Percentiles rank a stretch among this genome's conserved stretches.
phyloP scores from a whole-genome alignment of 2,888 invertebrate genomes.

The Plutella xylostella region DNA sequence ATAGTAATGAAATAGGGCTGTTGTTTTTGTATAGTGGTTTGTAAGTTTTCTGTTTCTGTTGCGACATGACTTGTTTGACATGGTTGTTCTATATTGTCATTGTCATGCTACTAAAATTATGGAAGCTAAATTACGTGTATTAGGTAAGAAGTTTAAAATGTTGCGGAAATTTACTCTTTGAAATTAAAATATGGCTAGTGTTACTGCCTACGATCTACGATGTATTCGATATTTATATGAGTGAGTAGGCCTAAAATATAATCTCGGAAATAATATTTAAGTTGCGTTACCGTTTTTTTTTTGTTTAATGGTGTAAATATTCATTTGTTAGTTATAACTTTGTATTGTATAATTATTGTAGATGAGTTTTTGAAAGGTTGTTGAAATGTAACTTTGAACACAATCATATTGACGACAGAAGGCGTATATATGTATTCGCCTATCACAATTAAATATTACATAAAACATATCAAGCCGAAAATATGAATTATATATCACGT shows the following conservation, averaged over 20 bases:
- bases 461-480: constrained; percentile 59
- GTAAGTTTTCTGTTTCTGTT: constrained; percentile 52
- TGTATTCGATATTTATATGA: constrained; percentile 19
- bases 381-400: constrained; percentile 25
- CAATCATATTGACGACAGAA: constrained; percentile 42
- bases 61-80: too few species aligned
- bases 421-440: constrained; percentile 36
- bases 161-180: too few species aligned
- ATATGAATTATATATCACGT: constrained; percentile 20
- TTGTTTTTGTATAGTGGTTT: constrained; percentile 58
- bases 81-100: too few species aligned
- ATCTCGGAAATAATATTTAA: constrained; percentile 38
- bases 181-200: neutral
- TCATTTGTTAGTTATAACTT: neutral
- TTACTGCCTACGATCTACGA: neutral
- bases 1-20: constrained; percentile 64
- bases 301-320: constrained; percentile 38
- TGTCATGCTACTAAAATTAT: too few species aligned
- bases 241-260: constrained; percentile 51
- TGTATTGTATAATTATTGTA: constrained; percentile 18
- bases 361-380: constrained; percentile 26
- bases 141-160: too few species aligned
- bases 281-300: constrained; percentile 47
- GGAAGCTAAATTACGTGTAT: too few species aligned
- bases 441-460: constrained; percentile 62